Evolutionary conservation across 2,888 invertebrate species (phyloP).

Genomic region (Sisyra nigra): DNA sequence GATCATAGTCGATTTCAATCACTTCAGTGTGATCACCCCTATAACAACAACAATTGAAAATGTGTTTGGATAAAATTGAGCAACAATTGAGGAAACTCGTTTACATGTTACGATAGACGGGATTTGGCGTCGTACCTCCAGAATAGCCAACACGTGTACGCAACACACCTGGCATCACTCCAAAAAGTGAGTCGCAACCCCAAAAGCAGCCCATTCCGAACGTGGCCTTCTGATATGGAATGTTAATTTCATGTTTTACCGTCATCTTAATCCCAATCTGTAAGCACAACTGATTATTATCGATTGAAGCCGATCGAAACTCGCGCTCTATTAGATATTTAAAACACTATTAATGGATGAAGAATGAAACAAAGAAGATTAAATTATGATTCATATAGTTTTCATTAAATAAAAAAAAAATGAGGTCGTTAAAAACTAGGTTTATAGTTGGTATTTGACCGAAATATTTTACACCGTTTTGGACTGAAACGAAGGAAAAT

Average conservation of each 20-base stretch:
- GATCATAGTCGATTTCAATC: conserved; percentile 81
- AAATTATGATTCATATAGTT: too few relatives aligned
- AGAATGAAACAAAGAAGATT: too few relatives aligned
- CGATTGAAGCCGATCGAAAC: too few relatives aligned
- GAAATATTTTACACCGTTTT: too few relatives aligned
- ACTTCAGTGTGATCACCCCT: conserved; percentile 93
- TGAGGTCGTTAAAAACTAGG: too few relatives aligned
- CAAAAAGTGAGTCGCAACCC: conserved; percentile 77
- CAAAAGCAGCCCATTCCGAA: conserved; percentile 93
- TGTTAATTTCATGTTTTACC: conserved; percentile 38
- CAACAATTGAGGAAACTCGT: conserved; percentile 20
- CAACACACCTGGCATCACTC: conserved; percentile 56
- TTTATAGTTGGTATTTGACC: too few relatives aligned
- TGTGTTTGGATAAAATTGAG: background rate
- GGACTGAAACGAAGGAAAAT: too few relatives aligned
- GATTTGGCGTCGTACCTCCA: conserved; percentile 66
- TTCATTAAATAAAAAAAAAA: too few relatives aligned
- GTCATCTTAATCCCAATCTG: background rate
- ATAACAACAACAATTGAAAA: conserved; percentile 22
- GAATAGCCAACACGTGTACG: conserved; percentile 89
- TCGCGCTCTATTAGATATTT: too few relatives aligned
- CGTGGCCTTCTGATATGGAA: conserved; percentile 55
- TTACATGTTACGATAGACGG: conserved; percentile 77
- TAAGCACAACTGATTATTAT: too few relatives aligned
- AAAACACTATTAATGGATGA: too few relatives aligned